Evolutionary conservation across 2,797 vertebrate genomes (phyloP).

Genomic region (Trichosurus vulpecula): DNA sequence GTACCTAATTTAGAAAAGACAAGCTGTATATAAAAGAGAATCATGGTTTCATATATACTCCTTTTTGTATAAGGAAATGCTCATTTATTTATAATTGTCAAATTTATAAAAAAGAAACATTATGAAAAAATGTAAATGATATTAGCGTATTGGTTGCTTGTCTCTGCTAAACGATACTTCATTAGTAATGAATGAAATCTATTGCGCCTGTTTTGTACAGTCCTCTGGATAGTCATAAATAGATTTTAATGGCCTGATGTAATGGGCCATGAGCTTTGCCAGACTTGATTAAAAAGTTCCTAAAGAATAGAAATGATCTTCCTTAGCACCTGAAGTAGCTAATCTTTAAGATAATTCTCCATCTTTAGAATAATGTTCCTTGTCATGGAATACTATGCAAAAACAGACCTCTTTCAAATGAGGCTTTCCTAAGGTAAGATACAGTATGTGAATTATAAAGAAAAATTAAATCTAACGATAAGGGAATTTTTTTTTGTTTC

Average conservation of each 20-base stretch:
- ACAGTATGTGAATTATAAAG: neutral
- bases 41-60: neutral
- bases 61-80: neutral
- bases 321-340: neutral
- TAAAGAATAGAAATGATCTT: neutral
- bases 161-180: slow-evolving; percentile 1
- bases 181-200: slow-evolving; percentile 16
- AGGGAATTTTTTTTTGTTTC: neutral
- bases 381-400: neutral
- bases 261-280: neutral
- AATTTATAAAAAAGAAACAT: neutral
- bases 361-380: neutral
- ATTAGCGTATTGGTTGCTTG: neutral
- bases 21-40: neutral
- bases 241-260: neutral
- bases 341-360: neutral
- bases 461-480: neutral
- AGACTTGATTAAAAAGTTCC: neutral
- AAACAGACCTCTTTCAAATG: neutral
- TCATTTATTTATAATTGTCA: neutral
- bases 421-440: neutral
- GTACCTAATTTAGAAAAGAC: neutral
- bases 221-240: slow-evolving; percentile 8
- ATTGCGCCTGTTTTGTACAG: slow-evolving; percentile 1
- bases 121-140: neutral